Evolutionary conservation across 2,888 invertebrate species (phyloP).

Genomic region (Parapristionchus giblindavisi): DNA sequence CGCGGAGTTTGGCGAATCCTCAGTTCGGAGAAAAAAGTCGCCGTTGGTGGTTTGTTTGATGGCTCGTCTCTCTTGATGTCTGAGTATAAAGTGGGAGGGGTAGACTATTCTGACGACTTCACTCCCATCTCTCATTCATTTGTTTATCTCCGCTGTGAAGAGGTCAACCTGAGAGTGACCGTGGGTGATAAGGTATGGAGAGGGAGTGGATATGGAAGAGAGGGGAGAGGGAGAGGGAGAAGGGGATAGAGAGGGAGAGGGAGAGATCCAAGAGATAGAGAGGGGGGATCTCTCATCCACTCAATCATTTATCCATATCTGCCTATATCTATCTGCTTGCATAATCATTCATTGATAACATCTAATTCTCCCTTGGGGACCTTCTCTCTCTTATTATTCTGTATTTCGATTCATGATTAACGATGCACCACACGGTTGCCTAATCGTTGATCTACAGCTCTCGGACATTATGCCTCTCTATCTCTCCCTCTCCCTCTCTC

Average conservation of each 20-base stretch:
- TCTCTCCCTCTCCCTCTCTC: neutral
- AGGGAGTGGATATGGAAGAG: no score
- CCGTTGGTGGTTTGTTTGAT: no score
- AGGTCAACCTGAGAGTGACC: constrained; percentile 15
- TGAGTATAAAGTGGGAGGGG: no score
- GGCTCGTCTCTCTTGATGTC: no score
- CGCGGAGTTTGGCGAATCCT: no score
- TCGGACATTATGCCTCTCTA: neutral
- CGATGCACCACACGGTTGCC: constrained; percentile 32
- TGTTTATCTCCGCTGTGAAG: constrained; percentile 33
- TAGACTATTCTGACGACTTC: neutral
- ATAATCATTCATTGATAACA: constrained; percentile 27
- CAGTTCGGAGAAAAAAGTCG: no score
- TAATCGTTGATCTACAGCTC: neutral
- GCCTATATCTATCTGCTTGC: constrained; percentile 12
- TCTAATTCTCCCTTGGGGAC: constrained; percentile 29
- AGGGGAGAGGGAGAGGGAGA: no score
- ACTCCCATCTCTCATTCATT: neutral
- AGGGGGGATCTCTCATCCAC: constrained; percentile 19
- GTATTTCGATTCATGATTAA: constrained; percentile 28
- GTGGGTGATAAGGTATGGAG: no score
- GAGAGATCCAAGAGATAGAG: no score
- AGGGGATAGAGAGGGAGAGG: no score
- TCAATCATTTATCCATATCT: constrained; percentile 2
- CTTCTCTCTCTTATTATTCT: constrained; percentile 13